Conservation (phyloP, 2,113 vertebrate genomes). For the Rissa tridactyla region DNA sequence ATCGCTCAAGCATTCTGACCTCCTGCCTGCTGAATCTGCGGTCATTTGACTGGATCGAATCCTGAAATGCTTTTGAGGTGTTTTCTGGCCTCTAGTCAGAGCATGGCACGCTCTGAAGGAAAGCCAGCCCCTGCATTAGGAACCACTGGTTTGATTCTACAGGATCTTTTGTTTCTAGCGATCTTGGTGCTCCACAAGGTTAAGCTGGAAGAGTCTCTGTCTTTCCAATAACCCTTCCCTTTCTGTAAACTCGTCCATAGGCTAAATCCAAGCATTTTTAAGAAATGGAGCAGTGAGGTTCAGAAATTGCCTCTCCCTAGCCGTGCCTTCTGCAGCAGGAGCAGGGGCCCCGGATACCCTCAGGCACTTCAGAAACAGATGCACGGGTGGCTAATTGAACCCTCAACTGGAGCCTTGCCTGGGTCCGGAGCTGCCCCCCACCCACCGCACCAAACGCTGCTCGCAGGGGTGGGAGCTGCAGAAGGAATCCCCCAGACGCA, state of each 20-base stretch:
- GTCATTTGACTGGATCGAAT: neutral
- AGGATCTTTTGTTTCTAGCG: neutral
- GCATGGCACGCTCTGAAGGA: neutral
- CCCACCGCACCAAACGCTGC: neutral
- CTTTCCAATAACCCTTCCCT: neutral
- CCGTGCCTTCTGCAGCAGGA: neutral
- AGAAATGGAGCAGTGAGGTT: neutral
- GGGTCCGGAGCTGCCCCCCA: neutral
- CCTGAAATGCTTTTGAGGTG: neutral
- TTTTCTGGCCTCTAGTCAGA: neutral
- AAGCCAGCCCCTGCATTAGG: neutral
- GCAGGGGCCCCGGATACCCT: rapidly evolving
- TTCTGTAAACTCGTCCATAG: neutral
- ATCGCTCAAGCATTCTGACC: neutral
- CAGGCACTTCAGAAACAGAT: neutral
- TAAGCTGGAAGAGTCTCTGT: neutral
- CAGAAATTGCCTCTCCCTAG: neutral
- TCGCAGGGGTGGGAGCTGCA: neutral
- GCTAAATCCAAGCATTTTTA: neutral
- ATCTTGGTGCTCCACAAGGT: neutral
- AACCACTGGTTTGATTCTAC: neutral
- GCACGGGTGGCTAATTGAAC: neutral
- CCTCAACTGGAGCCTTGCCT: neutral
- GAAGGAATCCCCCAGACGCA: neutral
- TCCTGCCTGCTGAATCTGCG: neutral